These are phyloP conservation scores for Sebastes dallii DNA, from an alignment of 2,797 vertebrate genomes.

Conservation along the genomic window DNA sequence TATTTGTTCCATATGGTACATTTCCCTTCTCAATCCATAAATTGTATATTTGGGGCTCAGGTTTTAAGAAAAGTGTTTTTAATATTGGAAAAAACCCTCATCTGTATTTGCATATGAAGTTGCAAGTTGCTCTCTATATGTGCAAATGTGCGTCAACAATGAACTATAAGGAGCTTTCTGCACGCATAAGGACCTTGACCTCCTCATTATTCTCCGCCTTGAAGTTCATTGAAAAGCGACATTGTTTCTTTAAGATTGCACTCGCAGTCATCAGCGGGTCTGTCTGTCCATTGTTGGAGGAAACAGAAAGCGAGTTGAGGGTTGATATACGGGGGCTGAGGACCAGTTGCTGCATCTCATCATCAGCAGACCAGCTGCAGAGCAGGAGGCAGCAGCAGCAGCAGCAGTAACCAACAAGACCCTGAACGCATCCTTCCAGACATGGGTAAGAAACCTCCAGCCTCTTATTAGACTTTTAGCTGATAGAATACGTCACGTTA, in stretches of 20 bases:
- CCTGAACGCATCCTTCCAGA: constrained; percentile 71
- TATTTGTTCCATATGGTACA: too few relatives aligned
- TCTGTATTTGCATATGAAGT: not conserved
- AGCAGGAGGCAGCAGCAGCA: constrained; percentile 35
- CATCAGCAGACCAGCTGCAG: constrained; percentile 72
- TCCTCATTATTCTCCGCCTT: constrained; percentile 73
- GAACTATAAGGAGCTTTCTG: constrained; percentile 61
- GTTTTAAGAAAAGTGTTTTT: not conserved
- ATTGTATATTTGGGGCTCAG: fast-evolving
- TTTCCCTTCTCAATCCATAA: too few relatives aligned
- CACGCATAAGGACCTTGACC: constrained; percentile 71
- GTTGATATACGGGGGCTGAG: constrained; percentile 77
- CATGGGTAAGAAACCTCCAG: constrained; percentile 80
- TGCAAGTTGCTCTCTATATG: constrained; percentile 12
- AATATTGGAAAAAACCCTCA: not conserved
- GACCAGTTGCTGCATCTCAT: constrained; percentile 61
- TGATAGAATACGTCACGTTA: not conserved
- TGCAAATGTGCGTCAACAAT: constrained; percentile 54
- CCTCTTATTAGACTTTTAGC: not conserved
- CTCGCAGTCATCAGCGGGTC: constrained; percentile 68
- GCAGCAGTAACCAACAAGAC: constrained; percentile 37
- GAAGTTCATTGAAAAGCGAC: constrained; percentile 81
- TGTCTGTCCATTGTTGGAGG: constrained; percentile 82
- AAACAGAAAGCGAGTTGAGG: constrained; percentile 73
- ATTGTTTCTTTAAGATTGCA: constrained; percentile 84